Evolutionary conservation across 2,113 vertebrate genomes (phyloP), one percentile per base, ranked within the genome.

Genomic region (Centropristis striata): DNA sequence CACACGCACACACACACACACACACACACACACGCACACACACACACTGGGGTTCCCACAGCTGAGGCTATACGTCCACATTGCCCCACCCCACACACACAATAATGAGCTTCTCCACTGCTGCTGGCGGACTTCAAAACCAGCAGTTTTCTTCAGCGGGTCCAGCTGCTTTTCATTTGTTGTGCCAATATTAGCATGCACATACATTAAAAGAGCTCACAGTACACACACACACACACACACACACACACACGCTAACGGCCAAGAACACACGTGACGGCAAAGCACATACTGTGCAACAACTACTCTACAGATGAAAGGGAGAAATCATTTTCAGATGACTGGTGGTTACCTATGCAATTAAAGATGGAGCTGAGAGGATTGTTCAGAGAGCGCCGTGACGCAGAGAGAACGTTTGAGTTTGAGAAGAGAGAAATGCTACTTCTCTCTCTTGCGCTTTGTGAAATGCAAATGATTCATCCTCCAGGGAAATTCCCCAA

Each of bases 311-410:
- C 51, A 86, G 73, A 87, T 87, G 61, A 84, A 85, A 80, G 59
- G 14, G 37, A 14, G 36, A n/a, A 21, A 13, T 4, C 13, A 55
- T 66, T 65, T 51, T 61, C 74, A 46, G 44, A 37, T 46, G 67
- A 73, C 37, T 67, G 41, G 49, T 74, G 59, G 80, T 86, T 91
- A 86, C 80, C 65, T 67, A 44, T 77, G 80, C 83, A 86, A 86
- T 90, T 89, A 89, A 77, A 78, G 67, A 86, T 2, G 21, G 46
- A 71, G 75, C 83, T 18, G 55, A 78, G 47, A 57, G 63, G 51
- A 85, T 65, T 32, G 53, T 55, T 78, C 47, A 14, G 59, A 53
- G 60, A 82, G 60, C 0, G 51, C 23, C 2, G 32, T 60, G 64
- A 83, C 37, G 70, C 67, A 66, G 50, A 20, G 15, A 60, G 25